Evolutionary conservation across 2,113 vertebrate species (phyloP), one percentile per base, ranked within the genome.

Genomic region (Nematolebias whitei): DNA sequence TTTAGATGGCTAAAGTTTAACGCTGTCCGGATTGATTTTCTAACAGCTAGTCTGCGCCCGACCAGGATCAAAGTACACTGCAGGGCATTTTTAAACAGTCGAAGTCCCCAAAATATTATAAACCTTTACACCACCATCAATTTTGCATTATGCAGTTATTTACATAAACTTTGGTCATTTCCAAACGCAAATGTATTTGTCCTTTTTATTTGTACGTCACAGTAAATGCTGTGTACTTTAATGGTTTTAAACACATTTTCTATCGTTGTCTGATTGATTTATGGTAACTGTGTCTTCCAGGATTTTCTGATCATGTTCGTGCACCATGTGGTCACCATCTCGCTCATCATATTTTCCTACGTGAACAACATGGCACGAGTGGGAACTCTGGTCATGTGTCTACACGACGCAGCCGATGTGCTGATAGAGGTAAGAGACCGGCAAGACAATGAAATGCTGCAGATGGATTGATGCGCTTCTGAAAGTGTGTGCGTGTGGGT

Each of bases 291-390:
- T 88, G 54, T 78, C 80, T 80, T n/a, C 18, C 87, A 99, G 98
- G 98, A 99, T 82, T 99, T 98, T 78, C 91, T 93, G 71, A 85
- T 97, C 83, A 98, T 98, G 96, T 95, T 96, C 88, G 89, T 96
- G 80, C 98, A 99, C 90, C 98, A 99, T 23, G 72, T 97, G 86
- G 76, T 94, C 77, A 45, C 94, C 54, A 87, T 99, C 88, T 93
- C 86, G 54, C 92, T 99, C 89, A 91, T 99, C 85, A 90, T 87
- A 62, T 94, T 98, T 87, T 99, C 98, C 35, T 99, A 98, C 8
- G 91, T 98, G 79, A 96, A 95, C 90, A 99, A 99, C 89, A 95
- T 98, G 96, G 93, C 91, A 54, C 94, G 96, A 74, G 94, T 95
- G 64, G 98, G 96, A 76, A 94, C 94, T 44, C 91, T 99, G 87